These are phyloP conservation scores for Xenopus petersii DNA, from an alignment of 2,797 vertebrate genomes.

Conservation along the genomic window DNA sequence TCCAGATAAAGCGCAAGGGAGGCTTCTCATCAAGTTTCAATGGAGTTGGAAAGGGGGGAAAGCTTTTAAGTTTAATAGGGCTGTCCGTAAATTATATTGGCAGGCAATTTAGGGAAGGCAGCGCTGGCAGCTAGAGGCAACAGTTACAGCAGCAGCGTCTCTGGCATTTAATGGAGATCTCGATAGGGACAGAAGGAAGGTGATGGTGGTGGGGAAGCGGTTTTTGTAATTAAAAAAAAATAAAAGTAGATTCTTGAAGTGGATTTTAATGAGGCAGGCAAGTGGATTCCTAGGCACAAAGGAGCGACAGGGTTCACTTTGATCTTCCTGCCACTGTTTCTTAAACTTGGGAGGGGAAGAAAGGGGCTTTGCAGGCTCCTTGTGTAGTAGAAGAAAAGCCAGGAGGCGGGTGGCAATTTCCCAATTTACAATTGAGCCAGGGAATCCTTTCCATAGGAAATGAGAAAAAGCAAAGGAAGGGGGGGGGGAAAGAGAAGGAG, in stretches of 20 bases:
- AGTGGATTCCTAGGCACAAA: conserved; percentile 71
- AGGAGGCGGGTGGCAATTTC: conserved; percentile 43
- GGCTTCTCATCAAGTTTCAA: conserved; percentile 95
- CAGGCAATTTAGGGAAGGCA: conserved; percentile 86
- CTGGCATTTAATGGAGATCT: conserved; percentile 73
- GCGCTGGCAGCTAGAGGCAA: conserved; percentile 74
- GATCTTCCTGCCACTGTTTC: conserved; percentile 69
- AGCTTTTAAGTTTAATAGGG: conserved; percentile 96
- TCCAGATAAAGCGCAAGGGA: conserved; percentile 79
- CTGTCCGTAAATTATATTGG: conserved; percentile 93
- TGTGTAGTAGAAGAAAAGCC: conserved; percentile 49
- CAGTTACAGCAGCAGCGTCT: conserved; percentile 66
- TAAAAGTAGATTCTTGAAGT: conserved; percentile 66
- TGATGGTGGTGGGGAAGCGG: conserved; percentile 22
- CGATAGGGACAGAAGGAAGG: conserved; percentile 61
- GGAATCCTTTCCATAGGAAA: conserved; percentile 49
- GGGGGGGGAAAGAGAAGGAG: background rate
- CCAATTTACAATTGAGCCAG: conserved; percentile 46
- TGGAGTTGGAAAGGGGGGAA: conserved; percentile 61
- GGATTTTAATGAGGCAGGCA: conserved; percentile 77
- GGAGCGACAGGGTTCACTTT: conserved; percentile 58
- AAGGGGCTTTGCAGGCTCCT: conserved; percentile 12
- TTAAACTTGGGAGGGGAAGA: conserved; percentile 46
- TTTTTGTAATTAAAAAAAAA: conserved; percentile 68
- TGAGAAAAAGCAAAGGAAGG: conserved; percentile 11